Evolutionary conservation across 2,797 vertebrate species (phyloP).

Genomic region (Nyctalus aviator): DNA sequence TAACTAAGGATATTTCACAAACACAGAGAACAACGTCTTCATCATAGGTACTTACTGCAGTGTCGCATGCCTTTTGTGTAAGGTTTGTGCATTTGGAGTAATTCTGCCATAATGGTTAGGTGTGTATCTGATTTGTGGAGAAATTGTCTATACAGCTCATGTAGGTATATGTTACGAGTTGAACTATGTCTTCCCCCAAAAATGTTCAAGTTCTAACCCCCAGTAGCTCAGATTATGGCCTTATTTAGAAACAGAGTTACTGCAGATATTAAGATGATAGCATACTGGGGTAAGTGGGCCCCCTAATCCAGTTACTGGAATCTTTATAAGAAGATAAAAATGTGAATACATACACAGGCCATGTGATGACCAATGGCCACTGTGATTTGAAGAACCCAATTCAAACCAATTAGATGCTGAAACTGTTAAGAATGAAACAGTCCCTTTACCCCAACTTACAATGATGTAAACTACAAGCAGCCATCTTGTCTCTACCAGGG

Average conservation of each 20-base stretch:
- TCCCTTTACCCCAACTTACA: background rate
- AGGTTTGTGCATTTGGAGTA: background rate
- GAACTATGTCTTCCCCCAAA: background rate
- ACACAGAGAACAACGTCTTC: background rate
- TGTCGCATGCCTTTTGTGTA: background rate
- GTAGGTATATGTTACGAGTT: background rate
- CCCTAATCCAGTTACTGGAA: background rate
- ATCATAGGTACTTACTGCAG: background rate
- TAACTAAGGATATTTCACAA: background rate
- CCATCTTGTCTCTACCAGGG: background rate
- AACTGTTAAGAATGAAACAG: background rate
- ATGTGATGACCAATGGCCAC: background rate
- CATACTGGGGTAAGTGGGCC: background rate
- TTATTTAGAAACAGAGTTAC: background rate
- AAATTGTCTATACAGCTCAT: background rate
- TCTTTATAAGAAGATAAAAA: background rate
- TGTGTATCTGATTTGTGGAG: background rate
- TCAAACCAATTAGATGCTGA: background rate
- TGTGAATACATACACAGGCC: background rate
- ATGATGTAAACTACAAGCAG: background rate
- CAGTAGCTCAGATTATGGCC: background rate
- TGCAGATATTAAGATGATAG: background rate
- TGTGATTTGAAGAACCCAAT: background rate
- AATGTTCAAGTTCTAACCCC: background rate
- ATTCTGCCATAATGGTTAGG: background rate